phyloP scores from a whole-genome alignment of 2,888 invertebrate species.

The Habrosyne pyritoides region DNA sequence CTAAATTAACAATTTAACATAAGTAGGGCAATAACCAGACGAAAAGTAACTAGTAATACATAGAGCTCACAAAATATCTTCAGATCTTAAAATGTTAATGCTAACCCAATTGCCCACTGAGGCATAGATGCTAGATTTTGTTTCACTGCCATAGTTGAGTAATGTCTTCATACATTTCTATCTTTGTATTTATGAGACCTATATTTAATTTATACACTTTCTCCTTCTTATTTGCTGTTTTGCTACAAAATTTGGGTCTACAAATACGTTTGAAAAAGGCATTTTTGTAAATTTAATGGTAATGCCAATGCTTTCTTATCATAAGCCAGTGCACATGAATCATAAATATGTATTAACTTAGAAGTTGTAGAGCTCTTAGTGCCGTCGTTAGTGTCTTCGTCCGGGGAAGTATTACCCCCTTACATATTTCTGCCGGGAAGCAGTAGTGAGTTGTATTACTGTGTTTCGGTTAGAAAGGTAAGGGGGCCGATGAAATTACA shows the following conservation, averaged over 20 bases:
- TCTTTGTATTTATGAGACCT: conserved; percentile 1
- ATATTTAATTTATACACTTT: conserved; percentile 2
- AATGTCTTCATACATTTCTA: conserved; percentile 31
- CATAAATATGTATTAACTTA: no score
- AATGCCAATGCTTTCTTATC: no score
- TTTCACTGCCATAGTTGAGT: background rate
- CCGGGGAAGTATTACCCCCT: no score
- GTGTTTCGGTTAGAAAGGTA: no score
- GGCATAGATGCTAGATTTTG: conserved; percentile 38
- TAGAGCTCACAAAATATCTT: background rate
- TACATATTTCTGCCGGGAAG: no score
- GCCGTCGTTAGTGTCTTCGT: no score
- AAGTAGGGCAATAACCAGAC: background rate
- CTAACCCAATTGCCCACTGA: conserved; percentile 31
- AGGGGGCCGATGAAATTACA: no score
- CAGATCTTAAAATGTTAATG: conserved; percentile 23
- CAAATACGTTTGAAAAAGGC: background rate
- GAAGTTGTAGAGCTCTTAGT: no score
- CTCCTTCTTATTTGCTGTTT: background rate
- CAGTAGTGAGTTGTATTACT: no score
- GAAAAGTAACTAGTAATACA: background rate
- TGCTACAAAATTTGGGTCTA: background rate
- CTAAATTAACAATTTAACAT: background rate
- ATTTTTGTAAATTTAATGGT: background rate
- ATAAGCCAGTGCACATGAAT: no score